Evolutionary conservation across 2,888 invertebrate species (phyloP).

Genomic region (Brenthis daphne): DNA sequence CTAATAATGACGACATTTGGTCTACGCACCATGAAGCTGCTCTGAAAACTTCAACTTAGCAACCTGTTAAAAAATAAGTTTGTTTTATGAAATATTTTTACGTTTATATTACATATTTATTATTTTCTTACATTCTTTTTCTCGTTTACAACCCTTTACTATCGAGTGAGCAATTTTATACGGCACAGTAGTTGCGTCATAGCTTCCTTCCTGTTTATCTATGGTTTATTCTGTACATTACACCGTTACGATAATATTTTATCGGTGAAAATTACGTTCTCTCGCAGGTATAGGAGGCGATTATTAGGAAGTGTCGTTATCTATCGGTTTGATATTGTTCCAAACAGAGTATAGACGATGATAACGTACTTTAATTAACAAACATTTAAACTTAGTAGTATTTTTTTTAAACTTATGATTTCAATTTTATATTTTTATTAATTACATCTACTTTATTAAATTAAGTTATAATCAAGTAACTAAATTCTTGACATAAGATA

Average conservation of each 20-base stretch:
- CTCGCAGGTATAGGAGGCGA: constrained; percentile 8
- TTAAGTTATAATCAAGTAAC: too few relatives aligned
- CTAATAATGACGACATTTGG: too few relatives aligned
- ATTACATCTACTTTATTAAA: too few relatives aligned
- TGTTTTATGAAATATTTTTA: neutral
- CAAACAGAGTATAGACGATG: neutral
- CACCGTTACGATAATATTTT: constrained; percentile 47
- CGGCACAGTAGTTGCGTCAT: constrained; percentile 44
- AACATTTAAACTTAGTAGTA: neutral
- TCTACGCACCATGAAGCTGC: too few relatives aligned
- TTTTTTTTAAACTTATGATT: neutral
- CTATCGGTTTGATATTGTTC: neutral
- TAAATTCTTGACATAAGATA: too few relatives aligned
- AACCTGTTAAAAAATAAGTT: too few relatives aligned
- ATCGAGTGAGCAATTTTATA: constrained; percentile 48
- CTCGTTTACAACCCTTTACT: constrained; percentile 42
- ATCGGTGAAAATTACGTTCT: constrained; percentile 43
- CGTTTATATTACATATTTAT: neutral
- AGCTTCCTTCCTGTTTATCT: constrained; percentile 48
- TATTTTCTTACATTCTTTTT: constrained; percentile 6
- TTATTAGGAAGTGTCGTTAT: constrained; percentile 1
- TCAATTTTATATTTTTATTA: neutral
- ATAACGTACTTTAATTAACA: neutral
- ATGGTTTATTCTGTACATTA: constrained; percentile 45
- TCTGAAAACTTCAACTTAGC: too few relatives aligned